phyloP scores from a whole-genome alignment of 64 coral and sea anemone genomes.

The Stylophora pistillata region DNA sequence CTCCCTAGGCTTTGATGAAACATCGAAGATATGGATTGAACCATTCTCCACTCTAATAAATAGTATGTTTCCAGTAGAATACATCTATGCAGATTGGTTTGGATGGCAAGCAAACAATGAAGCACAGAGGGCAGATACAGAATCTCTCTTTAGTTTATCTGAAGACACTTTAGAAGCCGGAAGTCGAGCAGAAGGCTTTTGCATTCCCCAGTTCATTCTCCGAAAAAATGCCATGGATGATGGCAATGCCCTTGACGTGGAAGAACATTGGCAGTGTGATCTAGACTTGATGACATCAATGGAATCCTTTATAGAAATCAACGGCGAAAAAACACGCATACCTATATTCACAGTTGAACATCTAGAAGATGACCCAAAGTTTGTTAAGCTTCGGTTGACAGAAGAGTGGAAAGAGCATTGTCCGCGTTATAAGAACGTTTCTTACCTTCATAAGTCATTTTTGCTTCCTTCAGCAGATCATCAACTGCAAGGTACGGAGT shows the following conservation, averaged over 20 bases:
- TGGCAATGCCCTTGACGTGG: neutral
- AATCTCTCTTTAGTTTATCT: neutral
- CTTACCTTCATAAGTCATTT: conserved; percentile 37
- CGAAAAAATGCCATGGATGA: neutral
- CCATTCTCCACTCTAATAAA: conserved; percentile 78
- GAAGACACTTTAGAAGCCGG: conserved; percentile 28
- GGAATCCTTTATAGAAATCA: conserved; percentile 26
- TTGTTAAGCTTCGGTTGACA: conserved; percentile 43
- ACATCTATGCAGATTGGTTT: conserved; percentile 76
- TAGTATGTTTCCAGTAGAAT: conserved; percentile 81
- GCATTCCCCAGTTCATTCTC: conserved; percentile 48
- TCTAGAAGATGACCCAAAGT: conserved; percentile 41
- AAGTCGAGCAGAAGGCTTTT: conserved; percentile 59
- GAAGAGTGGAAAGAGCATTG: conserved; percentile 36
- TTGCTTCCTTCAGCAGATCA: neutral
- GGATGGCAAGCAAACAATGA: conserved; percentile 28
- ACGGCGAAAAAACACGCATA: conserved; percentile 13
- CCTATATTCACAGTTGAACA: conserved; percentile 54
- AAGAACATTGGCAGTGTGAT: conserved; percentile 51
- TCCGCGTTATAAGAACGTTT: conserved; percentile 23
- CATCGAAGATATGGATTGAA: conserved; percentile 61
- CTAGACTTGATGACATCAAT: conserved; percentile 15
- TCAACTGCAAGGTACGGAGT: neutral
- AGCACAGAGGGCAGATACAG: neutral
- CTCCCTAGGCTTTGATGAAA: conserved; percentile 52